phyloP scores from a whole-genome alignment of 1,140 invertebrate species.

The Adelges cooleyi region DNA sequence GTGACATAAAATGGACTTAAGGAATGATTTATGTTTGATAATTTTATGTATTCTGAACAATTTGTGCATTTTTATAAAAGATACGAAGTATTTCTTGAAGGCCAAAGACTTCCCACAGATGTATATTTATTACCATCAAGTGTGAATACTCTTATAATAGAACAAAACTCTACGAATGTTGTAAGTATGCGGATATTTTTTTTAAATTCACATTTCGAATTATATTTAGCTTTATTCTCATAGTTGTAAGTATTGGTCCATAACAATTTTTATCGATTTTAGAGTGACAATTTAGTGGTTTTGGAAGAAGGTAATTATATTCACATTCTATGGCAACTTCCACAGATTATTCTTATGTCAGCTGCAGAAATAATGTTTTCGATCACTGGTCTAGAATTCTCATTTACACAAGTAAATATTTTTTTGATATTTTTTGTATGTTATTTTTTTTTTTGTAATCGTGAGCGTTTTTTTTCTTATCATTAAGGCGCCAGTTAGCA shows the following conservation, averaged over 20 bases:
- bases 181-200: not conserved
- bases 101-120: not conserved
- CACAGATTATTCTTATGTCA: constrained; percentile 53
- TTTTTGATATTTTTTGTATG: not conserved
- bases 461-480: no score
- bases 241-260: not conserved
- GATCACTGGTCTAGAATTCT: constrained; percentile 54
- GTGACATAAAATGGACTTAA: no score
- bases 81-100: not conserved
- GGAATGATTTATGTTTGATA: no score
- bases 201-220: not conserved
- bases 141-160: not conserved
- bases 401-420: constrained; percentile 51
- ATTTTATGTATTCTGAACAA: no score
- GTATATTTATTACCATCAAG: constrained; percentile 1
- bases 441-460: no score
- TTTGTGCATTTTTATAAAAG: no score
- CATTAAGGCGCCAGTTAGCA: constrained; percentile 46
- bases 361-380: constrained; percentile 53
- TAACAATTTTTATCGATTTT: not conserved
- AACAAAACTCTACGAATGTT: not conserved
- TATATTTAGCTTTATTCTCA: not conserved
- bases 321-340: constrained; percentile 48
- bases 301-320: constrained; percentile 32
- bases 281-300: not conserved